phyloP scores from a whole-genome alignment of 2,113 vertebrate species.

The Rhinopomastus cyanomelas region DNA sequence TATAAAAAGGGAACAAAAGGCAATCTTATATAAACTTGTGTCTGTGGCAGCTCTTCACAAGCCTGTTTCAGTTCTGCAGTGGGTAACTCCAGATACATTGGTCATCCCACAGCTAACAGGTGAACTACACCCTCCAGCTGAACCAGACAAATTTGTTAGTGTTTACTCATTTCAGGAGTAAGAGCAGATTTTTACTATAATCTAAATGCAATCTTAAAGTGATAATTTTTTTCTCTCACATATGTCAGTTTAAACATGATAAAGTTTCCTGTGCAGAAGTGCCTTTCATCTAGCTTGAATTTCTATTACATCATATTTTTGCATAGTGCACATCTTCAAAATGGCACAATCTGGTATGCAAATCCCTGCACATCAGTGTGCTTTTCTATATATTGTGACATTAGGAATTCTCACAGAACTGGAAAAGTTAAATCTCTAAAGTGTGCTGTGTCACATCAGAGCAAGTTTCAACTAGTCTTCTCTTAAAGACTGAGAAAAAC shows the following conservation, averaged over 20 bases:
- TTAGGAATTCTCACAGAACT: background rate
- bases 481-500: constrained; percentile 16
- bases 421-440: background rate
- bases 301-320: background rate
- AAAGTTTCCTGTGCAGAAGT: background rate
- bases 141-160: background rate
- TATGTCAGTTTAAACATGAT: background rate
- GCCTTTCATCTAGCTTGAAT: background rate
- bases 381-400: background rate
- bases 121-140: background rate
- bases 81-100: background rate
- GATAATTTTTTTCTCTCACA: background rate
- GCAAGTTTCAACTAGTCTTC: constrained; percentile 3
- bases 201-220: background rate
- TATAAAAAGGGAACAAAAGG: background rate
- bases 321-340: background rate
- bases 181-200: background rate
- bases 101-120: background rate
- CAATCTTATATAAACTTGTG: background rate
- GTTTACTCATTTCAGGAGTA: background rate
- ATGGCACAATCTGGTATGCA: background rate
- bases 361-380: background rate
- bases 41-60: background rate
- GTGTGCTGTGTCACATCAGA: background rate
- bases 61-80: background rate